Percentiles rank a stretch among this genome's conserved stretches.
Evolutionary conservation across 2,113 vertebrate genomes (phyloP).

Genomic region (Chionis minor): DNA sequence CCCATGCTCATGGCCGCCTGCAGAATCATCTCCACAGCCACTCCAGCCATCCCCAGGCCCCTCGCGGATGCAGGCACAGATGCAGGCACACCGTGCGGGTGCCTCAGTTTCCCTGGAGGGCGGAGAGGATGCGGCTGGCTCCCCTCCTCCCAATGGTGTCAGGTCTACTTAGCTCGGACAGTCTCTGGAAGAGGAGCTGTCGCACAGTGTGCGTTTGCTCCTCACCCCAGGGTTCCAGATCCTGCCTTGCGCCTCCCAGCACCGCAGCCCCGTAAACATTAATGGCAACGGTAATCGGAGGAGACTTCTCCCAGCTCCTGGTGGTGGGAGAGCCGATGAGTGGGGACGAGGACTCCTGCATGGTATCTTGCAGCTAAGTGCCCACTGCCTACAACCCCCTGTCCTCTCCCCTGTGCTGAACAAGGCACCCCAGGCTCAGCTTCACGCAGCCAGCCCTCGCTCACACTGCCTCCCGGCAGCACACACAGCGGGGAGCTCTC

Average conservation of each 20-base stretch:
- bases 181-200: not conserved
- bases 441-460: not conserved
- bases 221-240: not conserved
- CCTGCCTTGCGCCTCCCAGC: not conserved
- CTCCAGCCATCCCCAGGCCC: not conserved
- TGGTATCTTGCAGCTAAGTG: rapidly evolving
- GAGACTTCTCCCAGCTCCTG: constrained; percentile 9
- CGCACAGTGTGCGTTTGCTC: not conserved
- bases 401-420: not conserved
- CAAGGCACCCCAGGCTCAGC: not conserved
- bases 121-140: not conserved
- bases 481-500: not conserved
- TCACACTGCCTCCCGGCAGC: not conserved
- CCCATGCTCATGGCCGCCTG: rapidly evolving
- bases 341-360: not conserved
- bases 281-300: not conserved
- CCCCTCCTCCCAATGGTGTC: not conserved
- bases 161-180: not conserved
- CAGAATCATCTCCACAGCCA: not conserved
- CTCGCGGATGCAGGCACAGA: rapidly evolving
- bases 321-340: not conserved
- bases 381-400: not conserved
- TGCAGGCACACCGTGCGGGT: rapidly evolving
- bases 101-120: constrained; percentile 1
- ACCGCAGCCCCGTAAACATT: rapidly evolving